A percentile compares a stretch with the other conserved stretches of the same genome.
These are phyloP conservation scores for Eumeta japonica DNA, from an alignment of 1,140 invertebrate genomes.

Conservation along the genomic window DNA sequence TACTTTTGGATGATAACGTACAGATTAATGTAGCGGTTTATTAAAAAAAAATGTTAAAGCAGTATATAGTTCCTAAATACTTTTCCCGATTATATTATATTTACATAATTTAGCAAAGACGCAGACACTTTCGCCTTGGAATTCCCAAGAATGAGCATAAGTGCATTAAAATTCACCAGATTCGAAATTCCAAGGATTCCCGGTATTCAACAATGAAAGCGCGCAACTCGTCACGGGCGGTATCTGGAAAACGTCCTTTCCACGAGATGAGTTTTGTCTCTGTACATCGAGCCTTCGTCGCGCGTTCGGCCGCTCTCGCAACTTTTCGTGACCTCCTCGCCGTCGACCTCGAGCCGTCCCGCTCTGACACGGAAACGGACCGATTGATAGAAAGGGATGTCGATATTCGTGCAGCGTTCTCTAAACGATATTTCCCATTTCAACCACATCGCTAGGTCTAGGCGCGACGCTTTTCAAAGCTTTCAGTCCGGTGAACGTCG, in stretches of 20 bases:
- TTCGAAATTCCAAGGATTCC: no score
- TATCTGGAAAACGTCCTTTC: slow-evolving; percentile 28
- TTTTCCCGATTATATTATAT: neutral
- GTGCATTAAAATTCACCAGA: slow-evolving; percentile 4
- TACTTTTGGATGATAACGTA: no score
- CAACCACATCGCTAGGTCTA: no score
- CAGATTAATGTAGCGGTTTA: no score
- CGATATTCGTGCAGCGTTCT: slow-evolving; percentile 18
- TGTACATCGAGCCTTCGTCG: slow-evolving; percentile 37
- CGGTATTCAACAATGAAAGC: no score
- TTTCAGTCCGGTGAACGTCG: slow-evolving; percentile 33
- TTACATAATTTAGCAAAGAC: neutral
- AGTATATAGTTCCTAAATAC: slow-evolving; percentile 1
- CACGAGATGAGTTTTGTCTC: slow-evolving; percentile 23
- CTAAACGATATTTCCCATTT: slow-evolving; percentile 32
- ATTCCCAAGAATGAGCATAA: slow-evolving; percentile 2
- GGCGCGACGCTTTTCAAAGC: slow-evolving; percentile 44
- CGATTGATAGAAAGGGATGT: slow-evolving; percentile 14
- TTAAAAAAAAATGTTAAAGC: no score
- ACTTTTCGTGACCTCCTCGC: slow-evolving; percentile 11
- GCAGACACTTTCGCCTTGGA: neutral
- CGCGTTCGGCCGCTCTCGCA: slow-evolving; percentile 8
- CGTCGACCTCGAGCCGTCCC: neutral
- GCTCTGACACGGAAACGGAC: slow-evolving; percentile 21
- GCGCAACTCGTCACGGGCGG: slow-evolving; percentile 4